Percentiles rank a stretch among this genome's conserved stretches.
Conservation (phyloP, 1,140 invertebrate species). For the Aphaenogaster rudis region DNA sequence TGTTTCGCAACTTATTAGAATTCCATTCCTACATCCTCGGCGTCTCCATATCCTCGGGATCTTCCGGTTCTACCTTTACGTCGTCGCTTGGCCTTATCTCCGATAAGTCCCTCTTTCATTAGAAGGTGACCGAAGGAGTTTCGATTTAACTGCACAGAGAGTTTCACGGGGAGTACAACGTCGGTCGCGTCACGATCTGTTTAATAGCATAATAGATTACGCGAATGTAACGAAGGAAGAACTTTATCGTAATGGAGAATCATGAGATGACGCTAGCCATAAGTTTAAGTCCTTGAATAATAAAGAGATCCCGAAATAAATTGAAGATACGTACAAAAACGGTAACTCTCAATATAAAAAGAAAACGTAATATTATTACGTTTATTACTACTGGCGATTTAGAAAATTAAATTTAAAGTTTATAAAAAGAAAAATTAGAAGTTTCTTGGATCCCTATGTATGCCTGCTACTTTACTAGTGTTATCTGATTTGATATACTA, state of each 20-base stretch:
- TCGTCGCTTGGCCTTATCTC: constrained; percentile 4
- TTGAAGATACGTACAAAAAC: background rate
- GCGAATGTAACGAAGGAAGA: constrained; percentile 62
- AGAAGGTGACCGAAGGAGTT: background rate
- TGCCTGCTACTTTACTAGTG: background rate
- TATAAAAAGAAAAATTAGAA: background rate
- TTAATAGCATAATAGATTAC: constrained; percentile 65
- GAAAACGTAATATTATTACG: no score
- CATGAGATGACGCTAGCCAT: background rate
- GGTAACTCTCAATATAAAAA: background rate
- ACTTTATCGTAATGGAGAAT: constrained; percentile 66
- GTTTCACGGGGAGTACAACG: background rate
- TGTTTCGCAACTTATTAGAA: constrained; percentile 60
- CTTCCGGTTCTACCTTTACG: background rate
- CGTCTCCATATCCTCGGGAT: background rate
- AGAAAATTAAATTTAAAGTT: no score
- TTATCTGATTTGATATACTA: background rate
- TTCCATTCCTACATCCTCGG: constrained; percentile 54
- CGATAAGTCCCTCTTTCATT: constrained; percentile 2
- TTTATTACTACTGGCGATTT: no score
- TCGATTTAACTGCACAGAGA: constrained; percentile 26
- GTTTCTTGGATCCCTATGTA: background rate
- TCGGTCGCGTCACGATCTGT: constrained; percentile 60
- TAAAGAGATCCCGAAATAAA: background rate
- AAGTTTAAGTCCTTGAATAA: background rate